A percentile compares a stretch with the other conserved stretches of the same genome.
Evolutionary conservation across 2,888 invertebrate genomes (phyloP).

Genomic region (Cataglyphis cursor): DNA sequence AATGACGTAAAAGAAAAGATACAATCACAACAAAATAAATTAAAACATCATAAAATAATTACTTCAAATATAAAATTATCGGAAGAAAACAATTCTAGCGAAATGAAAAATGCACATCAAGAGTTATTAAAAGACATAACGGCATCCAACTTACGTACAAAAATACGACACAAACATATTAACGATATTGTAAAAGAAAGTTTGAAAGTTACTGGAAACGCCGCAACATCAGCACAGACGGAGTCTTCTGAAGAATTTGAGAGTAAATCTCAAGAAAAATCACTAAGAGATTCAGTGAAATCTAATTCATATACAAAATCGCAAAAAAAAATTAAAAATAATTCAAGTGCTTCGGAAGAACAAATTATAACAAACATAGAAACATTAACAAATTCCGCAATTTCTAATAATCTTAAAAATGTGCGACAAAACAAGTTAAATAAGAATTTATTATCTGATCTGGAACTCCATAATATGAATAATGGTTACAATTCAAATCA

Average conservation of each 20-base stretch:
- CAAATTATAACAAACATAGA: background rate
- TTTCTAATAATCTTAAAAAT: background rate
- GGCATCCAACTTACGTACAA: background rate
- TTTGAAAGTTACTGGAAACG: constrained; percentile 20
- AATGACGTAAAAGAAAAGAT: background rate
- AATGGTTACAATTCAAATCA: constrained; percentile 1
- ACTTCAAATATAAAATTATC: background rate
- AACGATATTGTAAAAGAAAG: constrained; percentile 22
- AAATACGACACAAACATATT: constrained; percentile 3
- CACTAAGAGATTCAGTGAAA: background rate
- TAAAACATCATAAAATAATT: constrained; percentile 15
- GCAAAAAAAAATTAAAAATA: background rate
- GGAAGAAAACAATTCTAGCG: background rate
- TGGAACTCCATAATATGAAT: background rate
- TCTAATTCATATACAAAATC: constrained; percentile 12
- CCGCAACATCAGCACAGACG: background rate
- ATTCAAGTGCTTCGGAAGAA: background rate
- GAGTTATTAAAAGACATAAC: background rate
- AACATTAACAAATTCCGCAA: background rate
- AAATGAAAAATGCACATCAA: constrained; percentile 19
- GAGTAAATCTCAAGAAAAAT: constrained; percentile 16
- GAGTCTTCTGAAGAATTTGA: constrained; percentile 3
- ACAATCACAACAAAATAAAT: background rate
- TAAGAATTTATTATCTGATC: constrained; percentile 4
- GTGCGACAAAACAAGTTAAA: background rate